Percentiles rank a stretch among this genome's conserved stretches.
phyloP scores from a whole-genome alignment of 2,113 vertebrate genomes.

The Thryonomys swinderianus region DNA sequence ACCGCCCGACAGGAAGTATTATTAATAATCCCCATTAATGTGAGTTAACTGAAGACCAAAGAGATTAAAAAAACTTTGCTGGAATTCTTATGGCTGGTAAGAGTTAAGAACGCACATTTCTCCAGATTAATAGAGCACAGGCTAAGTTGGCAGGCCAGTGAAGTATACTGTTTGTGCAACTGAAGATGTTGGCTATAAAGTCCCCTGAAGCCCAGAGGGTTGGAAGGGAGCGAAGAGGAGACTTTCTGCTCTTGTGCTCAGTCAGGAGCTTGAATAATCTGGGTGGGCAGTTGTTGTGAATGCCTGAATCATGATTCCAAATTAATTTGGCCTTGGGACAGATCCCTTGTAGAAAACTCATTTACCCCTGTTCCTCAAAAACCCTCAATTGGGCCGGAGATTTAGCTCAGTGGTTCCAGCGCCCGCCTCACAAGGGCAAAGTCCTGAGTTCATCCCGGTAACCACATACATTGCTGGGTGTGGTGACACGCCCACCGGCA shows the following conservation, averaged over 20 bases:
- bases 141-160: not conserved
- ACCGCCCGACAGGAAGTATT: not conserved
- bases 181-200: not conserved
- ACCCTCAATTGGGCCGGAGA: too few species aligned
- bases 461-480: too few species aligned
- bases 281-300: not conserved
- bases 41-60: constrained; percentile 28
- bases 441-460: too few species aligned
- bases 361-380: constrained; percentile 20
- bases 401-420: too few species aligned
- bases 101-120: constrained; percentile 12
- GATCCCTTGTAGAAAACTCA: constrained; percentile 20
- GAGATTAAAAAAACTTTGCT: constrained; percentile 22
- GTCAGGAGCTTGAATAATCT: not conserved
- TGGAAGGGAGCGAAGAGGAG: not conserved
- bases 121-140: not conserved
- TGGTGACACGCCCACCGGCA: too few species aligned
- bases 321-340: not conserved
- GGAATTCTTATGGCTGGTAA: not conserved
- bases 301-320: constrained; percentile 10
- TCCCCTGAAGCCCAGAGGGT: not conserved
- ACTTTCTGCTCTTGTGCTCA: not conserved
- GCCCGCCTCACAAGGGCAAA: too few species aligned
- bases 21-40: constrained; percentile 25
- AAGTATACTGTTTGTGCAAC: not conserved